A percentile compares a stretch with the other conserved stretches of the same genome.
These are phyloP conservation scores for Aptenodytes forsteri DNA, from an alignment of 2,113 vertebrate species.

Conservation along the genomic window DNA sequence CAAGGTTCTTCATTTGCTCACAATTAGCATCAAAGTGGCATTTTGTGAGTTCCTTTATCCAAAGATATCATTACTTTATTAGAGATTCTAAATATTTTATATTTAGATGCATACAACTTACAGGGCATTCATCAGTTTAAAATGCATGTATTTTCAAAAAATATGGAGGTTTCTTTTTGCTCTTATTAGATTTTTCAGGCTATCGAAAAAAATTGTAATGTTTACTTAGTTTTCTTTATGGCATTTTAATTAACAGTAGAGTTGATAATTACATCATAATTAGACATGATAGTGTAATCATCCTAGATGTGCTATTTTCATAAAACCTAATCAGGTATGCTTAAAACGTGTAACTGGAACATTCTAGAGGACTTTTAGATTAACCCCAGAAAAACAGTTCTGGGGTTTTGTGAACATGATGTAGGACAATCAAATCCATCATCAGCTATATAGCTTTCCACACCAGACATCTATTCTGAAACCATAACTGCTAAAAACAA, in stretches of 20 bases:
- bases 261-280: background rate
- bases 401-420: background rate
- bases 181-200: background rate
- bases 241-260: background rate
- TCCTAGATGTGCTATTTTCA: background rate
- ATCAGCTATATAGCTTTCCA: background rate
- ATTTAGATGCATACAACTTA: background rate
- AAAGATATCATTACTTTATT: background rate
- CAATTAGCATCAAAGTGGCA: background rate
- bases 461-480: background rate
- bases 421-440: background rate
- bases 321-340: background rate
- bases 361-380: background rate
- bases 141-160: background rate
- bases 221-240: background rate
- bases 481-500: background rate
- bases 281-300: background rate
- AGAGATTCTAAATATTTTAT: background rate
- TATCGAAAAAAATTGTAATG: background rate
- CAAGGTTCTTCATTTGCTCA: background rate
- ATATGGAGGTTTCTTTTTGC: fast-evolving
- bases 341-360: background rate
- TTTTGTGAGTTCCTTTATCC: background rate
- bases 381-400: background rate
- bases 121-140: background rate